phyloP scores from a whole-genome alignment of 2,888 invertebrate genomes.

The Actias luna region DNA sequence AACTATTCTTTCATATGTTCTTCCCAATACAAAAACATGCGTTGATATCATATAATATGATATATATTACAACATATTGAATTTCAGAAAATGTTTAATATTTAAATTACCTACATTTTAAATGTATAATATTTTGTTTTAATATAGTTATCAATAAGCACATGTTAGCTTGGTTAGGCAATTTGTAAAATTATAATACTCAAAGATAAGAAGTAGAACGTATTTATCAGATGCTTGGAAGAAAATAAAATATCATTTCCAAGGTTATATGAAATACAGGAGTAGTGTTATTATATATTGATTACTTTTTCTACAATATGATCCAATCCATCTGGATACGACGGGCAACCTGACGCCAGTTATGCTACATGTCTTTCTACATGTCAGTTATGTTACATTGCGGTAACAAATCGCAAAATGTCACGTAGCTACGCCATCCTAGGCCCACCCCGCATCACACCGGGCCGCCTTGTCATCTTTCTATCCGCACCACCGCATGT shows the following conservation, averaged over 20 bases:
- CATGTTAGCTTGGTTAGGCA: background rate
- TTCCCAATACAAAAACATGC: no score
- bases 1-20: no score
- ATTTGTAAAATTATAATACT: background rate
- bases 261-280: background rate
- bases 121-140: no score
- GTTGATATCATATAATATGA: no score
- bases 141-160: no score
- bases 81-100: no score
- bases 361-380: constrained; percentile 31
- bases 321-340: constrained; percentile 33
- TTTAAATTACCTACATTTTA: no score
- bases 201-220: background rate
- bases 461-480: background rate
- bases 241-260: background rate
- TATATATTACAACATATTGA: no score
- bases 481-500: constrained; percentile 1
- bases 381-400: constrained; percentile 49
- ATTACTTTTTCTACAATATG: constrained; percentile 26
- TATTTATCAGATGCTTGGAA: background rate
- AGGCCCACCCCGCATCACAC: constrained; percentile 33
- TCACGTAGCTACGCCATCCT: constrained; percentile 40
- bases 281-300: background rate
- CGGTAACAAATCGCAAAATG: constrained; percentile 62
- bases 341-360: constrained; percentile 42